Percentiles rank a stretch among this genome's conserved stretches.
Conservation (phyloP, 2,113 vertebrate species). For the Halichoerus grypus region DNA sequence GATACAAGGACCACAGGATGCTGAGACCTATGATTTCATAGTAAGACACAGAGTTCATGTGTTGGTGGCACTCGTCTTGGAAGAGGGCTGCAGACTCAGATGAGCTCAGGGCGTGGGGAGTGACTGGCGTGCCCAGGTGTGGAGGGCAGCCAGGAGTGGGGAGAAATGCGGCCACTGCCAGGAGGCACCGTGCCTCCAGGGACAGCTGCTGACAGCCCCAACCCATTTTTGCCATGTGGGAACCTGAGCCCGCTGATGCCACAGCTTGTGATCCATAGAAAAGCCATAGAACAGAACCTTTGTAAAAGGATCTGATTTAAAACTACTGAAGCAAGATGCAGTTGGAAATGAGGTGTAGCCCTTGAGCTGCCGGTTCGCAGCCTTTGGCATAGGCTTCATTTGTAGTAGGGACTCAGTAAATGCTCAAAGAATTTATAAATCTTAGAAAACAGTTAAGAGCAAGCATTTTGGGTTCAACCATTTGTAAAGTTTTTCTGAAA, state of each 20-base stretch:
- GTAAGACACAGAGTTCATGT: background rate
- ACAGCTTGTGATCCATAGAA: background rate
- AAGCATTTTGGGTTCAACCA: background rate
- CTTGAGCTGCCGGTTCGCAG: background rate
- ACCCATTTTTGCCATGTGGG: accelerated
- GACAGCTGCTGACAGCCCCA: background rate
- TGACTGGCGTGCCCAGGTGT: background rate
- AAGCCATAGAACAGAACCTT: background rate
- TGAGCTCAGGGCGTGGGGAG: background rate
- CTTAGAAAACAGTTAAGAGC: background rate
- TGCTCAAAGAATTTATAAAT: background rate
- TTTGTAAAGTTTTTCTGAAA: background rate
- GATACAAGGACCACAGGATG: background rate
- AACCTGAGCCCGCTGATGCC: background rate
- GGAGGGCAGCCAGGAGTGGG: background rate
- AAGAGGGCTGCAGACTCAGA: background rate
- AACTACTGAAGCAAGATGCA: background rate
- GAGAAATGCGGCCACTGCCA: no score
- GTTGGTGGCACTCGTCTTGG: background rate
- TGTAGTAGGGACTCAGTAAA: background rate
- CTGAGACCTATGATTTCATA: background rate
- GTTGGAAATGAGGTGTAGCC: background rate
- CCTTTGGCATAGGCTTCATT: background rate
- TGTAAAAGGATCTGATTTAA: background rate
- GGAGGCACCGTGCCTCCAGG: background rate